Evolutionary conservation across 2,888 invertebrate species (phyloP).

Genomic region (Epistrophe grossulariae): DNA sequence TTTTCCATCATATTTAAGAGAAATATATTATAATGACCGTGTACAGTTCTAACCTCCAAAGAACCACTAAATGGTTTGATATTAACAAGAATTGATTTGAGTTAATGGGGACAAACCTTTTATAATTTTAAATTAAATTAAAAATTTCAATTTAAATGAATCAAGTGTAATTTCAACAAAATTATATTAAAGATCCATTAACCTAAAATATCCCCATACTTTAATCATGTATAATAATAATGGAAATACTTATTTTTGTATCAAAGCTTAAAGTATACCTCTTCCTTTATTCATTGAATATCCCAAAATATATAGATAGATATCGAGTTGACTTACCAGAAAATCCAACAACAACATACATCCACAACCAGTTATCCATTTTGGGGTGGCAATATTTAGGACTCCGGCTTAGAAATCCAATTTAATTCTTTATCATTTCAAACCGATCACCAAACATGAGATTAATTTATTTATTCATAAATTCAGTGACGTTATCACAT

Average conservation of each 20-base stretch:
- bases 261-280: too few species aligned
- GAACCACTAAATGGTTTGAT: background rate
- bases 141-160: background rate
- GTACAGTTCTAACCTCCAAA: background rate
- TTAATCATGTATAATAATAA: background rate
- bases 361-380: constrained; percentile 73
- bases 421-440: constrained; percentile 71
- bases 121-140: too few species aligned
- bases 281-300: too few species aligned
- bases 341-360: constrained; percentile 53
- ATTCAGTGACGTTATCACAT: constrained; percentile 60
- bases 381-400: constrained; percentile 28
- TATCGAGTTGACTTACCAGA: constrained; percentile 56
- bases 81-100: background rate
- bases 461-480: constrained; percentile 73
- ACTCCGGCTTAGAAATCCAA: constrained; percentile 58
- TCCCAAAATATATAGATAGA: background rate
- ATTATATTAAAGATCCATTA: background rate
- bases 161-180: background rate
- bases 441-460: constrained; percentile 67
- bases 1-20: background rate
- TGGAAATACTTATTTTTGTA: background rate
- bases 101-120: background rate
- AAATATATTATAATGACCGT: background rate
- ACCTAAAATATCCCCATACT: background rate